Base-by-base conservation (phyloP, 2,113 vertebrate genomes). In the Taurulus bubalis region DNA sequence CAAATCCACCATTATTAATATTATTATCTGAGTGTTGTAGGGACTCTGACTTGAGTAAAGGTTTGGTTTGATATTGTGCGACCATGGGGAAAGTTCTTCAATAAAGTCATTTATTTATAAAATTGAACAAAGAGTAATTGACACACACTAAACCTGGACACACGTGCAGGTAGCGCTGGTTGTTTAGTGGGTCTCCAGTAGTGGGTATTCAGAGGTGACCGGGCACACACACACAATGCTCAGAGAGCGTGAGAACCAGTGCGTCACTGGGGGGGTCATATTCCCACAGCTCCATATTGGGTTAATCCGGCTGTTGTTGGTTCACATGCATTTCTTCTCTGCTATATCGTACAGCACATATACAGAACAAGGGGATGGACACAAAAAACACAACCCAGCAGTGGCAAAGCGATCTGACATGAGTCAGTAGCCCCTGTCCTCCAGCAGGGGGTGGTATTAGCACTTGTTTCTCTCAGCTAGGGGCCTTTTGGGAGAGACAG, bases 361-460 rank as follows among this genome's bases (percentile, higher is more conserved):
- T 15, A 22, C 24, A 71, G 12, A 32, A 12, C 26, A 42, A 49
- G 12, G 6, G 9, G 11, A 0, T 15, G 12, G 4, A n/a, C 60
- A 58, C 14, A 64, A 66, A 55, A 67, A 20, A 32, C 0, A 49
- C 10, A 36, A 22, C 11, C 10, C 8, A 49, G 22, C 38, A 66
- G 16, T 7, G 24, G 47, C n/a, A 24, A 26, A 58, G 1, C 12
- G 20, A 55, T 72, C 6, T 16, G 42, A 47, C 1, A n/a, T 15
- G 49, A 55, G 62, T 11, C 82, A 85, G 53, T 86, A 14, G 18
- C 42, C 7, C 2, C 0, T 24, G 71, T 65, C 6, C 11, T 58
- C 92, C 95, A 95, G 94, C 91, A 95, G 94, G 95, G 92, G 94
- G 92, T 86, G 93, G 72, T 94, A 92, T 93, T 89, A 87, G 73